Evolutionary conservation across 2,113 vertebrate species (phyloP), one percentile per base, ranked within the genome.

Genomic region (Larimichthys polyactis): DNA sequence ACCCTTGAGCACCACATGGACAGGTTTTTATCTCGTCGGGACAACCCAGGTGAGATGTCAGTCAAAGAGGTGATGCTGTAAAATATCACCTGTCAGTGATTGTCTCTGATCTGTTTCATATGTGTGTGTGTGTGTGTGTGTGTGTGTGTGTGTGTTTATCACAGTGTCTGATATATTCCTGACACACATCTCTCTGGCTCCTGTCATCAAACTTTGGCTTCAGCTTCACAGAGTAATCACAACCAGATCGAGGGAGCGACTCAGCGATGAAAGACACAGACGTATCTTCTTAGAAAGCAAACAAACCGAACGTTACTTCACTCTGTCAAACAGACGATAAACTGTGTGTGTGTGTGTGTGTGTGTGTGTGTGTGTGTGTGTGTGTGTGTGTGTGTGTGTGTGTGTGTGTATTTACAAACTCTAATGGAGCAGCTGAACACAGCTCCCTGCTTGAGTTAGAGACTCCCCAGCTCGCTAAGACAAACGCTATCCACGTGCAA

Each of bases 391-490:
- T 46, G 78, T 70, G 64, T n/a, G n/a, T n/a, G n/a, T n/a, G n/a
- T n/a, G n/a, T n/a, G n/a, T n/a, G n/a, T n/a, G n/a, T n/a, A n/a
- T 72, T 57, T 29, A 57, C 66, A n/a, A 20, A 27, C 68, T 49
- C 48, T 65, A 81, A 69, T 76, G 69, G 27, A 78, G 66, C 79
- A 67, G 67, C 58, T 70, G 67, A 82, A 71, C 51, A 7, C 40
- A 1, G 83, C 40, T 0, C 62, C 15, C 66, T 71, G 75, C 75
- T 73, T 44, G 43, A 90, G 52, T 81, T 20, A 43, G 66, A 86
- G 84, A 88, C 85, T 88, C 87, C 79, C 88, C 86, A 84, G 85
- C 79, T 87, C 6, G 83, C 70, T 7, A 63, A 89, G 72, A 85
- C 82, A 91, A 74, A 87, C 77, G 65, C 73, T 54, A 62, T 64